phyloP scores from a whole-genome alignment of 2,113 vertebrate species.

The Bos indicus region DNA sequence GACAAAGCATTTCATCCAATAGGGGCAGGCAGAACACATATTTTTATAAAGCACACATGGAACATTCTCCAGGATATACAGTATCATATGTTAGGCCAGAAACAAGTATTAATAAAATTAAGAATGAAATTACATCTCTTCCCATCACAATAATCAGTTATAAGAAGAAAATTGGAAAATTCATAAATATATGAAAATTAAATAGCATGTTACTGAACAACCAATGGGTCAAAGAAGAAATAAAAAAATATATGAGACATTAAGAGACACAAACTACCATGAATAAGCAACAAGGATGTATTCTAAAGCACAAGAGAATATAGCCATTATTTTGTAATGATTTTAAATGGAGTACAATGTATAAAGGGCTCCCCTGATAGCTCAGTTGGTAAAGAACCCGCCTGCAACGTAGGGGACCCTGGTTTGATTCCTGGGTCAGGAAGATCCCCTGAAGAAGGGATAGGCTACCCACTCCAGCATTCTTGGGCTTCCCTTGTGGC shows the following conservation, averaged over 20 bases:
- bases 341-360: neutral
- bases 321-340: neutral
- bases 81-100: neutral
- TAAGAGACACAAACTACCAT: neutral
- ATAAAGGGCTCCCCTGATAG: neutral
- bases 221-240: neutral
- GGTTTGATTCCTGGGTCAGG: neutral
- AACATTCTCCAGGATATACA: neutral
- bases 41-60: neutral
- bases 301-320: neutral
- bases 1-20: neutral
- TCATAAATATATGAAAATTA: neutral
- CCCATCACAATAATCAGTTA: neutral
- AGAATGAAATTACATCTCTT: neutral
- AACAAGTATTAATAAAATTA: neutral
- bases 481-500: neutral
- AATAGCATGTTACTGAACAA: neutral
- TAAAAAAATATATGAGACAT: neutral
- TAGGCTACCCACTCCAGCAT: neutral
- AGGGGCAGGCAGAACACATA: neutral
- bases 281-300: neutral
- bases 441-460: neutral
- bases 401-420: neutral
- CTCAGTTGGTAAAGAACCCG: neutral
- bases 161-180: neutral